Percentiles rank a stretch among this genome's conserved stretches.
Evolutionary conservation across 2,113 vertebrate species (phyloP).

Genomic region (Nothocercus nigrocapillus): DNA sequence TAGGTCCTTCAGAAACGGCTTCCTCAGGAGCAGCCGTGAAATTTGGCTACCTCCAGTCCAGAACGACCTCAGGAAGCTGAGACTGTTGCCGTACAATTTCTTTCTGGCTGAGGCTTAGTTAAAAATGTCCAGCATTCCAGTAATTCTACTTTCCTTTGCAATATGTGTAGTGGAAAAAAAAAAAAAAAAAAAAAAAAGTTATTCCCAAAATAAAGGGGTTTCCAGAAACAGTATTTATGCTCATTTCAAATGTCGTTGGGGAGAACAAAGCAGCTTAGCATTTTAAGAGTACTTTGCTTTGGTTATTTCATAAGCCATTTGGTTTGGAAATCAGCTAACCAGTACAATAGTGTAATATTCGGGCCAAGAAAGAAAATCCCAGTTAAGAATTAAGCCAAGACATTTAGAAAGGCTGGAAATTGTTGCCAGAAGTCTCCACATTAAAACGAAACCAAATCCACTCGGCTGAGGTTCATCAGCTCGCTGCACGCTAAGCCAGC

Average conservation of each 20-base stretch:
- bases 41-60: background rate
- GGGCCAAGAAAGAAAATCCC: constrained; percentile 62
- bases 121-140: background rate
- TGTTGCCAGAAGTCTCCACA: constrained; percentile 62
- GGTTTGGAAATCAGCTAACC: constrained; percentile 61
- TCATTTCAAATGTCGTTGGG: constrained; percentile 42
- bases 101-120: background rate
- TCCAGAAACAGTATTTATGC: constrained; percentile 27
- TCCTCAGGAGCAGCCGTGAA: background rate
- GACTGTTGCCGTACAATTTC: background rate
- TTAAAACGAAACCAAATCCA: constrained; percentile 43
- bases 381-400: constrained; percentile 66
- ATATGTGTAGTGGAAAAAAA: background rate
- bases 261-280: constrained; percentile 32
- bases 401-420: constrained; percentile 39
- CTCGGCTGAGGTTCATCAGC: constrained; percentile 53
- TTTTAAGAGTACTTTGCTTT: constrained; percentile 52
- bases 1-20: background rate
- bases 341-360: constrained; percentile 34
- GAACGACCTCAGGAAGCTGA: background rate
- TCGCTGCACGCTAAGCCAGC: constrained; percentile 51
- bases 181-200: constrained; percentile 21
- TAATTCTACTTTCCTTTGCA: constrained; percentile 15
- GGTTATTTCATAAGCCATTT: constrained; percentile 69
- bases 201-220: constrained; percentile 37